Conservation (phyloP, 92 coral and sea anemone species). For the Anthopleura xanthogrammica region DNA sequence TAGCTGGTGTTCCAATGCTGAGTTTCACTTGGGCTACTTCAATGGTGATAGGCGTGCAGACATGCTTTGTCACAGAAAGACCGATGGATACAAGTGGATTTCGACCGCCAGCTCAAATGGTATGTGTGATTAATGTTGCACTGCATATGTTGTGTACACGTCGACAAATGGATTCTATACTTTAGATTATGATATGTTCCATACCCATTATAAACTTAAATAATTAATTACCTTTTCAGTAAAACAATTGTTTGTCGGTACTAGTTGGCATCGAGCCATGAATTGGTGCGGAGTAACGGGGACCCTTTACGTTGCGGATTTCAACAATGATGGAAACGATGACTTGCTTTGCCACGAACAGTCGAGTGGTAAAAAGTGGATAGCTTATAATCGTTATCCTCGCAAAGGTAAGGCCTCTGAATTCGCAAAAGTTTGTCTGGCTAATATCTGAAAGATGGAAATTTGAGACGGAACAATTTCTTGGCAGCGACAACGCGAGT, state of each 20-base stretch:
- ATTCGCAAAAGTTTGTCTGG: too few species aligned
- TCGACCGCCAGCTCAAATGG: not conserved
- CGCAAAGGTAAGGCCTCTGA: not conserved
- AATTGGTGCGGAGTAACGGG: constrained; percentile 5
- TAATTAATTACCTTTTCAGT: too few species aligned
- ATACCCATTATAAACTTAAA: too few species aligned
- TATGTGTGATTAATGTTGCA: not conserved
- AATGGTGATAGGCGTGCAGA: constrained; percentile 30
- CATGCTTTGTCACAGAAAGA: constrained; percentile 18
- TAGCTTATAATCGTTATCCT: constrained; percentile 13
- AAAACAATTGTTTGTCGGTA: not conserved
- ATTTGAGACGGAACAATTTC: too few species aligned
- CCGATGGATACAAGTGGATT: constrained; percentile 22
- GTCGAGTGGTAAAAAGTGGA: constrained; percentile 17
- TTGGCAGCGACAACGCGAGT: too few species aligned
- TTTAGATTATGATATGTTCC: too few species aligned
- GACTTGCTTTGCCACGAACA: constrained; percentile 26
- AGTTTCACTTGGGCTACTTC: constrained; percentile 12
- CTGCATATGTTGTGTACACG: too few species aligned
- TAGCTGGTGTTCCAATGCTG: not conserved
- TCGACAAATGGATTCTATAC: too few species aligned
- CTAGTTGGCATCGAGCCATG: constrained; percentile 11
- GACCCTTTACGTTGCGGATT: constrained; percentile 8
- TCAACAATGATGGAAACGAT: constrained; percentile 30
- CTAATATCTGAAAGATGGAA: not conserved